Conservation (phyloP, 1,140 invertebrate genomes). For the Dreissena rostriformis region DNA sequence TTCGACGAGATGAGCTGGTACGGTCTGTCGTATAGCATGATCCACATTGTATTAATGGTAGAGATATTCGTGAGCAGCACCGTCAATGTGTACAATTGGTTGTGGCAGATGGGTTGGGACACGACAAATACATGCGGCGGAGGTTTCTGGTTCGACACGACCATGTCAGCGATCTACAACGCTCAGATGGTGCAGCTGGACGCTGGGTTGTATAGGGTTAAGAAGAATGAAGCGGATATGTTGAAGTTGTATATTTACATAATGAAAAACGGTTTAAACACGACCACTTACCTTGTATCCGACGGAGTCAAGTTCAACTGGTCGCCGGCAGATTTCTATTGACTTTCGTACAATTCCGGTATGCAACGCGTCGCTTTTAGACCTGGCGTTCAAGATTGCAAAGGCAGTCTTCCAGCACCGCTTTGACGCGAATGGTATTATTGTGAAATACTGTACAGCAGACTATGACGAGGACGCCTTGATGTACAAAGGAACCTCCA, state of each 20-base stretch:
- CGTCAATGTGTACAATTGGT: constrained; percentile 56
- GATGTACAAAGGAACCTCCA: constrained; percentile 62
- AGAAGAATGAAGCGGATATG: constrained; percentile 8
- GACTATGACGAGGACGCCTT: constrained; percentile 56
- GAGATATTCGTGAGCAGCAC: constrained; percentile 46
- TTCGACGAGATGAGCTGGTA: constrained; percentile 66
- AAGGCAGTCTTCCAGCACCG: constrained; percentile 43
- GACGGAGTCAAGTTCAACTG: constrained; percentile 49
- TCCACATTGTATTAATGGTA: constrained; percentile 51
- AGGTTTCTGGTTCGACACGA: constrained; percentile 62
- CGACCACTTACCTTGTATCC: constrained; percentile 42
- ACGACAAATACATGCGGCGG: constrained; percentile 42
- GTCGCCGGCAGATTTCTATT: neutral
- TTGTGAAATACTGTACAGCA: constrained; percentile 58
- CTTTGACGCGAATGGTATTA: constrained; percentile 43
- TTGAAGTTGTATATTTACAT: constrained; percentile 49
- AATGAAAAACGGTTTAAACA: constrained; percentile 51
- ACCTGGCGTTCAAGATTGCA: constrained; percentile 51
- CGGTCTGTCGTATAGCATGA: constrained; percentile 52
- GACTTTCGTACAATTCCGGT: constrained; percentile 54
- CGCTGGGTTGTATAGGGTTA: constrained; percentile 51
- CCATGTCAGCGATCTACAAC: constrained; percentile 49
- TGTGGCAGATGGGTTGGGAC: constrained; percentile 62
- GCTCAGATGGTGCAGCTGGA: constrained; percentile 52
- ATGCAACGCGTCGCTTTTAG: constrained; percentile 40